Percentiles rank a stretch among this genome's conserved stretches.
phyloP scores from a whole-genome alignment of 2,113 vertebrate species.

The Malurus cyaneus region DNA sequence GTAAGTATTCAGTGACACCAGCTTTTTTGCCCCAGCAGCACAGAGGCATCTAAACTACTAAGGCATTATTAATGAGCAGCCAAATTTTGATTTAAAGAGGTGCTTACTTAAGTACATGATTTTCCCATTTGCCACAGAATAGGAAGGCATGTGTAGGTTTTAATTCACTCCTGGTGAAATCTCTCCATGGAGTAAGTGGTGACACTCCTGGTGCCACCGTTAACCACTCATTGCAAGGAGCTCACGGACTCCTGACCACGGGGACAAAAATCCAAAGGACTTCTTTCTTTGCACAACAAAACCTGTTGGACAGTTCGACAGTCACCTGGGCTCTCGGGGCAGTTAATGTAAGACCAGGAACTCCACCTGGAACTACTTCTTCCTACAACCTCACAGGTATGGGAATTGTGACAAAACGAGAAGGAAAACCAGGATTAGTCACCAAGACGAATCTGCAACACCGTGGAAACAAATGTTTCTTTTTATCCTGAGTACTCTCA shows the following conservation, averaged over 20 bases:
- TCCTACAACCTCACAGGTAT: neutral
- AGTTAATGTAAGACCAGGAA: neutral
- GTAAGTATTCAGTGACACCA: neutral
- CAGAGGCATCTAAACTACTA: neutral
- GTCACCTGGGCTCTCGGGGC: too few species aligned
- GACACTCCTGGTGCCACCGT: rapidly evolving
- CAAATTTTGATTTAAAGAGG: neutral
- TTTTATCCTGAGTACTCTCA: neutral
- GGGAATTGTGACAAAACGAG: neutral
- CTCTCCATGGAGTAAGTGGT: neutral
- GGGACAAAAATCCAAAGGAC: neutral
- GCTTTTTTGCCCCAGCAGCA: neutral
- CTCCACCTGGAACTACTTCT: neutral
- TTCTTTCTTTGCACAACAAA: neutral
- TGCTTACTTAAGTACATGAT: neutral
- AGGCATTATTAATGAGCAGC: neutral
- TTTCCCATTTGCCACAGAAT: neutral
- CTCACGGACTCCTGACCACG: rapidly evolving
- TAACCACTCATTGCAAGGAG: neutral
- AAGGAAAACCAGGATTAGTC: neutral
- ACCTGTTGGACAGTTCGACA: neutral
- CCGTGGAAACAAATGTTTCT: neutral
- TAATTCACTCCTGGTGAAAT: neutral
- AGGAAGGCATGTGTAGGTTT: neutral
- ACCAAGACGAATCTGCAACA: neutral